These are phyloP conservation scores for Anguilla obscura DNA, from an alignment of 2,797 vertebrate species.

Conservation along the genomic window DNA sequence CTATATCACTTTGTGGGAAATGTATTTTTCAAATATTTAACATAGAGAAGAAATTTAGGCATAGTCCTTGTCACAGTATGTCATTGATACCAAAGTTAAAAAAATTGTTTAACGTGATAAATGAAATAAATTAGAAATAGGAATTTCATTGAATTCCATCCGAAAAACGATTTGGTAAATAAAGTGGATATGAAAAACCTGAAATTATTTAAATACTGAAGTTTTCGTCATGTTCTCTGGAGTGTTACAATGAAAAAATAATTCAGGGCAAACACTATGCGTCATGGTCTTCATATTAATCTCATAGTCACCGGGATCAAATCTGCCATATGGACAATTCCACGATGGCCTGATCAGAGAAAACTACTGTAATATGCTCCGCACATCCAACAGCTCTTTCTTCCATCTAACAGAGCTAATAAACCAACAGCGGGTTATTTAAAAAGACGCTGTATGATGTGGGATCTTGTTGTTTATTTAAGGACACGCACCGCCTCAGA, in stretches of 20 bases:
- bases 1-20: neutral
- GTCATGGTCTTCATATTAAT: neutral
- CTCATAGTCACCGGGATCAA: neutral
- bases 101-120: too few relatives aligned
- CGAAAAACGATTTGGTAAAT: neutral
- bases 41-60: neutral
- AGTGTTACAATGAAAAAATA: neutral
- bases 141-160: neutral
- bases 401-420: neutral
- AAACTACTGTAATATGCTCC: neutral
- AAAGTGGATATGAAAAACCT: neutral
- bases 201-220: neutral
- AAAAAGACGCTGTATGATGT: too few relatives aligned
- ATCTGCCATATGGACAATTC: neutral
- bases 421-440: neutral
- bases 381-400: neutral
- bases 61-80: neutral
- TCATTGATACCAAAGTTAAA: neutral
- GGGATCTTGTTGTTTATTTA: slow-evolving; percentile 19
- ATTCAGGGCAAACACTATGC: neutral
- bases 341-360: neutral
- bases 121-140: neutral
- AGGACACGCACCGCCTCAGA: neutral
- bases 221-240: neutral
- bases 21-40: neutral